A percentile compares a stretch with the other conserved stretches of the same genome.
Conservation (phyloP, 2,113 vertebrate species). For the Heteronetta atricapilla region DNA sequence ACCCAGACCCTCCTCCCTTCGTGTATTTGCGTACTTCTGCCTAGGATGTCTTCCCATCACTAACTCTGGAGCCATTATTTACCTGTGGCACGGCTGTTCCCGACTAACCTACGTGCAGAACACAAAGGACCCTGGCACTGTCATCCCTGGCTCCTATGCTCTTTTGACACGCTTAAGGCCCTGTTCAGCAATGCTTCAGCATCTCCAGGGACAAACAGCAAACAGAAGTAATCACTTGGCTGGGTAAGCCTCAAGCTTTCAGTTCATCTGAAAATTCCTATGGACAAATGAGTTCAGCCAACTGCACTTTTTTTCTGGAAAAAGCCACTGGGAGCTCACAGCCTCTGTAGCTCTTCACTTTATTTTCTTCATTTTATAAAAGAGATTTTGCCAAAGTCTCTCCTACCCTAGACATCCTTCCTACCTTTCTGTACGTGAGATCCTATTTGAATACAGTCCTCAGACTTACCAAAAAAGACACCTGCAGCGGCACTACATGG, state of each 20-base stretch:
- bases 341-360: background rate
- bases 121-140: background rate
- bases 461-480: background rate
- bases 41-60: background rate
- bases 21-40: background rate
- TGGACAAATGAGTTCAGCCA: background rate
- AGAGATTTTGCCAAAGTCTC: background rate
- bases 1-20: background rate
- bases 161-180: background rate
- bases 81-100: background rate
- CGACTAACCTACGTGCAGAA: background rate
- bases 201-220: background rate
- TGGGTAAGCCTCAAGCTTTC: background rate
- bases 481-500: background rate
- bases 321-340: background rate
- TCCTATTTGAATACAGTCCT: accelerated
- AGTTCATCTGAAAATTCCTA: background rate
- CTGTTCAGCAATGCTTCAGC: background rate
- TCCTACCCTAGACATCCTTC: background rate
- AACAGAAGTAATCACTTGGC: background rate
- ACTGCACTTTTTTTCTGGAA: background rate
- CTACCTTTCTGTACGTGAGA: background rate
- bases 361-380: too few relatives aligned
- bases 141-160: background rate
- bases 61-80: background rate